A percentile compares a stretch with the other conserved stretches of the same genome.
Conservation (phyloP, 2,888 invertebrate genomes). For the Cistogaster globosa region DNA sequence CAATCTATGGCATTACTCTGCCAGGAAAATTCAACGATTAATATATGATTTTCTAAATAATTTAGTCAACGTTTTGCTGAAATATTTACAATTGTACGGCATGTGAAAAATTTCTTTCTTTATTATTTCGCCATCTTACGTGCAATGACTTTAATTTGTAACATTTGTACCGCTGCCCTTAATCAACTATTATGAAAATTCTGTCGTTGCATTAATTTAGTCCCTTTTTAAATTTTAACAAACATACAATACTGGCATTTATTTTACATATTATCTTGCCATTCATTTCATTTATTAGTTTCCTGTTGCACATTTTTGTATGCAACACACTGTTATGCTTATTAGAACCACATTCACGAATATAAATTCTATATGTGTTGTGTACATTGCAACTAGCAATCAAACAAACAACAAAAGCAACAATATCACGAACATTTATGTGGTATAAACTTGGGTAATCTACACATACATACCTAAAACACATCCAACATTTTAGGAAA, state of each 20-base stretch:
- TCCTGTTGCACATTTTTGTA: constrained; percentile 34
- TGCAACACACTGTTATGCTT: constrained; percentile 52
- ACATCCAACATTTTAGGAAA: constrained; percentile 37
- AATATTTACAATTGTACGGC: too few relatives aligned
- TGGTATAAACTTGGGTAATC: constrained; percentile 1
- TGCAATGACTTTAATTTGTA: constrained; percentile 56
- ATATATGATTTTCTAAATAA: too few relatives aligned
- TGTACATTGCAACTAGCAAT: constrained; percentile 65
- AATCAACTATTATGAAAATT: constrained; percentile 37
- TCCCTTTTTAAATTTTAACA: too few relatives aligned
- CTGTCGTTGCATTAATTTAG: too few relatives aligned
- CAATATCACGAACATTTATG: constrained; percentile 15
- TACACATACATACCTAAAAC: constrained; percentile 37
- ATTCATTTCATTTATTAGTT: constrained; percentile 37
- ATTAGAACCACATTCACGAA: constrained; percentile 66
- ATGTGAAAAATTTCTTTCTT: too few relatives aligned
- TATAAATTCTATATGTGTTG: constrained; percentile 21
- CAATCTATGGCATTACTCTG: too few relatives aligned
- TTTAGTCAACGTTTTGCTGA: too few relatives aligned
- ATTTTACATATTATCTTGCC: constrained; percentile 22
- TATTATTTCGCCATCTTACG: constrained; percentile 12
- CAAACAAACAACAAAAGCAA: constrained; percentile 40
- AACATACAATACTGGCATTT: constrained; percentile 16
- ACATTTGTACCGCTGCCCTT: too few relatives aligned
- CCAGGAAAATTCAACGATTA: too few relatives aligned